Base-by-base conservation (phyloP, 2,888 invertebrate species). In the Tetanocera ferruginea region DNA sequence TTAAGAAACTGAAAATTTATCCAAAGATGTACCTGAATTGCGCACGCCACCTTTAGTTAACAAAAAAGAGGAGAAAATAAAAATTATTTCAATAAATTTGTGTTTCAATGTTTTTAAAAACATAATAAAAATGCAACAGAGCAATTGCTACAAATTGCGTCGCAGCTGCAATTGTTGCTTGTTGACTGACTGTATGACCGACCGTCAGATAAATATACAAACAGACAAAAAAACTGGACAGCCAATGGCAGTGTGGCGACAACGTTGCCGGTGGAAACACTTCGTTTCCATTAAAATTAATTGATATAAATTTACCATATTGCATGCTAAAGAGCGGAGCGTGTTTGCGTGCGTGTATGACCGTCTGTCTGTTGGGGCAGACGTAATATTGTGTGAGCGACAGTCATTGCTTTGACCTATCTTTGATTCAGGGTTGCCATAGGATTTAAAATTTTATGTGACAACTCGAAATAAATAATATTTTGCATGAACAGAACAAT, bases 281-380 rank as follows among this genome's bases (percentile, higher is more conserved):
- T 82, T 82, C 83, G 83, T 85, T 83, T 83, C 84, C 84, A 85
- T 86, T 85, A 83, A 84, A 82, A 79, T 83, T 84, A 86, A 86
- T 87, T 85, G 84, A 84, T 83, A 86, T 83, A 84, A 85, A 86
- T 86, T 84, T 82, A 81, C 77, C 81, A 81, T 71, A 43, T 28
- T 34, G 49, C n/a, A 34, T 37, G 37, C 25, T 25, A 25, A 28
- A 60, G 57, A 23, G 25, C 57, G 25, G 57, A 28, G 28, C 57
- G 57, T 60, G 14, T 60, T 9, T 60, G 60, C 9, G 3, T 17
- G 28, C 28, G n/a, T 34, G 37, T 60, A 14, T 28, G 66, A 17
- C 62, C 17, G 4, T 23, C 14, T 19, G 66, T 37, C 37, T 66
- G 66, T 19, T 34, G 6, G 34, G 19, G 31, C 17, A 34, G 19